These are phyloP conservation scores for Eidolon dupreanum DNA, from an alignment of 2,797 vertebrate genomes.

Conservation along the genomic window DNA sequence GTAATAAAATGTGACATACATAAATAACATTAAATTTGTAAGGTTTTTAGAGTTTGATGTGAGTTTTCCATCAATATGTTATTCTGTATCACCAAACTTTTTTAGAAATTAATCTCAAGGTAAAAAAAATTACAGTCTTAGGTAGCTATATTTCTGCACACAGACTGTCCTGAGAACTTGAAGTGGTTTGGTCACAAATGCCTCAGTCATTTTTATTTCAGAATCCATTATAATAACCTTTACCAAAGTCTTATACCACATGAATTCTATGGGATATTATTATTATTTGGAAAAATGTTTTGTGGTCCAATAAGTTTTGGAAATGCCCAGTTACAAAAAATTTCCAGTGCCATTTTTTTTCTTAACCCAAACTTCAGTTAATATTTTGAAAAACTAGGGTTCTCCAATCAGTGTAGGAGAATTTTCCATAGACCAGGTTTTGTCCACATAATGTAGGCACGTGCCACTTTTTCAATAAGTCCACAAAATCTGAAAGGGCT, in stretches of 20 bases:
- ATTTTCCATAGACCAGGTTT: not conserved
- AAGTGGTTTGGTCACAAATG: not conserved
- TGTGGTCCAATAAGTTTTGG: constrained; percentile 32
- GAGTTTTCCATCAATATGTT: not conserved
- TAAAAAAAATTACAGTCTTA: not conserved
- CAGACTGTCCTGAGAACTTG: not conserved
- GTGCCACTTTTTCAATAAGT: not conserved
- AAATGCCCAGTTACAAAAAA: not conserved
- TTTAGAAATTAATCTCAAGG: constrained; percentile 16
- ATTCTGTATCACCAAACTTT: not conserved
- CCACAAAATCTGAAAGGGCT: not conserved
- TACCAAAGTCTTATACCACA: not conserved
- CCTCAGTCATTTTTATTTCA: constrained; percentile 11
- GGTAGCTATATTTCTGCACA: not conserved
- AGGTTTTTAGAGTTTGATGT: not conserved
- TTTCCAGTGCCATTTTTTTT: not conserved
- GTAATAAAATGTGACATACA: not conserved
- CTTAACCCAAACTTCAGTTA: constrained; percentile 1
- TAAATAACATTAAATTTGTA: not conserved
- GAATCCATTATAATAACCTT: not conserved
- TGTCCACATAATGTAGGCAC: not conserved
- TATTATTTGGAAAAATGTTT: constrained; percentile 25
- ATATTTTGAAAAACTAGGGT: not conserved
- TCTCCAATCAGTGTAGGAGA: not conserved
- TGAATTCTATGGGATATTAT: constrained; percentile 29